These are phyloP conservation scores for Ceratitis capitata DNA, from an alignment of 1,140 invertebrate genomes.

Conservation along the genomic window DNA sequence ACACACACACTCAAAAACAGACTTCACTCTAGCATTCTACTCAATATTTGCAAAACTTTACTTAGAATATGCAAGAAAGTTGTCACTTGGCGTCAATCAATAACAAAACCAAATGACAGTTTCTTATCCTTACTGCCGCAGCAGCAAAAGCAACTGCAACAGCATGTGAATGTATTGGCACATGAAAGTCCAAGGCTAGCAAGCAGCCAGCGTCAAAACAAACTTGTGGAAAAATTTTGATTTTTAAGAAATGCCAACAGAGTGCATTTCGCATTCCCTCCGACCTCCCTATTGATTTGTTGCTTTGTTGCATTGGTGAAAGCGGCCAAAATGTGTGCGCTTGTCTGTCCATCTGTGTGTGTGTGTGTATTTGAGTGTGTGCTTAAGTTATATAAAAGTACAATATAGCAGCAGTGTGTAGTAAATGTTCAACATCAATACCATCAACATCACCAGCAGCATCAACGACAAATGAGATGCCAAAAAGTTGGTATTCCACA, in stretches of 20 bases:
- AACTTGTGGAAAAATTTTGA: slow-evolving; percentile 33
- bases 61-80: not conserved
- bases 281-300: not conserved
- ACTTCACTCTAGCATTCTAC: not conserved
- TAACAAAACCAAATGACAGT: slow-evolving; percentile 26
- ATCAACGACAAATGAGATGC: slow-evolving; percentile 6
- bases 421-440: not conserved
- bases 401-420: not conserved
- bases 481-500: not conserved
- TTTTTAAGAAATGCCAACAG: slow-evolving; percentile 32
- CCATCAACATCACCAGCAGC: not conserved
- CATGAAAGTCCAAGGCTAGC: slow-evolving; percentile 29
- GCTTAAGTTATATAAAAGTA: not conserved
- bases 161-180: no score
- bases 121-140: not conserved
- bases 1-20: not conserved
- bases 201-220: not conserved
- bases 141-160: not conserved
- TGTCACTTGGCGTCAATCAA: slow-evolving; percentile 32
- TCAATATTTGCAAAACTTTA: slow-evolving; percentile 19
- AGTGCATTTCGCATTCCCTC: not conserved
- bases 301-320: not conserved
- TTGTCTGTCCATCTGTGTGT: not conserved
- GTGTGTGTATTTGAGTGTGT: not conserved
- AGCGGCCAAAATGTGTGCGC: not conserved